Evolutionary conservation across 2,113 vertebrate species (phyloP).

Genomic region (Coptodon bakossiorum): DNA sequence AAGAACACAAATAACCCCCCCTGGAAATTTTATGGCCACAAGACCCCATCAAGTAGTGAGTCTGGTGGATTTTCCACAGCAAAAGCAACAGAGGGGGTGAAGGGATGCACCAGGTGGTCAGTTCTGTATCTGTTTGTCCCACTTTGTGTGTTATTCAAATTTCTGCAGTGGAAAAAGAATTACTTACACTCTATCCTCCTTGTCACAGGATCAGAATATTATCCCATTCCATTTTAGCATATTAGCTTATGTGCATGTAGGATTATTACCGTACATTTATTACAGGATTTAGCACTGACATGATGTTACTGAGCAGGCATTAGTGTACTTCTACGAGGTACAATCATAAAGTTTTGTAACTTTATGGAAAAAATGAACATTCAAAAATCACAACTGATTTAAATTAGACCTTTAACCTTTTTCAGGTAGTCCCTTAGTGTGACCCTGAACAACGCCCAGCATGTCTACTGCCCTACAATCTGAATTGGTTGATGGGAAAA

Average conservation of each 20-base stretch:
- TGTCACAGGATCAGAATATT: not conserved
- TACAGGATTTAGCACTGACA: not conserved
- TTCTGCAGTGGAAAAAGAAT: not conserved
- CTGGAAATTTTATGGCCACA: not conserved
- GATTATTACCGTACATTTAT: not conserved
- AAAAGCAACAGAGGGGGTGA: not conserved
- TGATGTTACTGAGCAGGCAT: not conserved
- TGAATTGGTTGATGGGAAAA: not conserved
- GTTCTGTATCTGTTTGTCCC: not conserved
- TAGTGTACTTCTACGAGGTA: not conserved
- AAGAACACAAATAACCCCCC: not conserved
- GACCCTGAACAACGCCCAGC: not conserved
- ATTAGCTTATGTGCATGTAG: not conserved
- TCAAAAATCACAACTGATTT: not conserved
- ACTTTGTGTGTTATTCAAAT: not conserved
- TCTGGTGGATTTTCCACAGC: not conserved
- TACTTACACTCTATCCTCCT: not conserved
- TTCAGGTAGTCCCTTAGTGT: not conserved
- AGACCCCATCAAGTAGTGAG: not conserved
- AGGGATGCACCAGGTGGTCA: accelerated
- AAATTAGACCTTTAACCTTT: not conserved
- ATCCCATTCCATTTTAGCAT: not conserved
- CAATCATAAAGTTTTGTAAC: not conserved
- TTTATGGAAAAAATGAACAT: not conserved
- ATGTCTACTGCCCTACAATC: not conserved